These are phyloP conservation scores for Cephonodes hylas DNA, from an alignment of 2,888 invertebrate genomes.

Conservation along the genomic window DNA sequence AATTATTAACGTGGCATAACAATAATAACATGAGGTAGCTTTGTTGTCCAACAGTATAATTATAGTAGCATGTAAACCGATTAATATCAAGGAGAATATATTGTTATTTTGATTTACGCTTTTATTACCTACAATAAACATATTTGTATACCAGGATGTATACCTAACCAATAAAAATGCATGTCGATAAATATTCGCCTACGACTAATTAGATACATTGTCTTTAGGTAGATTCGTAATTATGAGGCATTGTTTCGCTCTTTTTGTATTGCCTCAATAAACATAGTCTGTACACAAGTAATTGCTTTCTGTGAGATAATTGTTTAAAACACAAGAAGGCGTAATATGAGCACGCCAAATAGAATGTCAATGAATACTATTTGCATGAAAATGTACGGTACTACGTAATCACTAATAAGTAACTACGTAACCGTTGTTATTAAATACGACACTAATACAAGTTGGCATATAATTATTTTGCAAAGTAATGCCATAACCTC, in stretches of 20 bases:
- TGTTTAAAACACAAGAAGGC: not conserved
- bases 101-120: not conserved
- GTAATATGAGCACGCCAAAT: not conserved
- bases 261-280: conserved; percentile 40
- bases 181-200: conserved; percentile 40
- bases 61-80: conserved; percentile 2
- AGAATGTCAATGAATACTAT: not conserved
- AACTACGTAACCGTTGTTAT: not conserved
- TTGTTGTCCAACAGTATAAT: not conserved
- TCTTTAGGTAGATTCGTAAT: conserved; percentile 51
- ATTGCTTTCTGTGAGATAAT: not conserved
- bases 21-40: not conserved
- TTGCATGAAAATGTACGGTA: not conserved
- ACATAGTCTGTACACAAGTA: conserved; percentile 53
- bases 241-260: conserved; percentile 48
- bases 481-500: not conserved
- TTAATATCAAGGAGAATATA: not conserved
- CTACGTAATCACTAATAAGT: not conserved
- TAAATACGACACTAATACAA: not conserved
- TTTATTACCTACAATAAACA: not conserved
- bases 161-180: conserved; percentile 15
- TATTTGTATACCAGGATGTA: not conserved
- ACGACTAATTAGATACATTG: conserved; percentile 67
- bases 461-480: not conserved
- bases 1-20: conserved; percentile 2